Base-by-base conservation (phyloP, 2,113 vertebrate genomes). In the Hiodon tergisus region DNA sequence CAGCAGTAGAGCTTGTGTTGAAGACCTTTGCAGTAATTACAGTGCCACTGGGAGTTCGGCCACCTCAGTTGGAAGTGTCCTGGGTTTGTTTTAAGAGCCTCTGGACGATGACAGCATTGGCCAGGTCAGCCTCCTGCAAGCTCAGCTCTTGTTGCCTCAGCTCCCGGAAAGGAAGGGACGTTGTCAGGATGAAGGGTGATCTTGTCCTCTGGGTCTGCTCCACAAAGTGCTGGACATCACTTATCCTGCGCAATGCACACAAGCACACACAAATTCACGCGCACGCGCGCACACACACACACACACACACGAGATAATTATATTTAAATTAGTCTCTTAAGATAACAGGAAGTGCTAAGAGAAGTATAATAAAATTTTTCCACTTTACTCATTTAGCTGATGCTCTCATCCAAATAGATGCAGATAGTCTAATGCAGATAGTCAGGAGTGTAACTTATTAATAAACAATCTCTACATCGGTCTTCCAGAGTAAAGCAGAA, bases 61-160 rank as follows among this genome's bases (percentile, higher is more conserved):
- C 55, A 13, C 72, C 50, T 68, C 76, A 81, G 86, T 81, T 83
- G 91, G 61, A 84, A 88, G 77, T 88, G 90, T 80, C 90, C 85
- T 74, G 95, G 10, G 93, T 90, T 48, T 91, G 90, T 0, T 88
- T 80, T 73, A 82, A 83, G 71, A 93, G 90, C 83, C 94, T 93
- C 86, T 98, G 96, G 79, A 97, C 90, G 69, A 98, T 89, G 57
- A 98, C 97, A 4, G 94, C 88, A 0, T 98, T 95, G 81, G 91
- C 86, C 73, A 99, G 67, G 73, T 93, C 89, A 0, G 95, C 96
- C 83, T 96, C 94, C 62, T 93, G 89, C 2, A 99, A 77, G 0
- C 94, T 97, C 57, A 95, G 87, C 0, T 91, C 88, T 79, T 90
- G 91, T 0, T 96, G 88, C 17, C 5, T 85, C 67, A 94, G 88